A percentile compares a stretch with the other conserved stretches of the same genome.
phyloP scores from a whole-genome alignment of 2,888 invertebrate genomes.

The Xanthorhoe spadicearia region DNA sequence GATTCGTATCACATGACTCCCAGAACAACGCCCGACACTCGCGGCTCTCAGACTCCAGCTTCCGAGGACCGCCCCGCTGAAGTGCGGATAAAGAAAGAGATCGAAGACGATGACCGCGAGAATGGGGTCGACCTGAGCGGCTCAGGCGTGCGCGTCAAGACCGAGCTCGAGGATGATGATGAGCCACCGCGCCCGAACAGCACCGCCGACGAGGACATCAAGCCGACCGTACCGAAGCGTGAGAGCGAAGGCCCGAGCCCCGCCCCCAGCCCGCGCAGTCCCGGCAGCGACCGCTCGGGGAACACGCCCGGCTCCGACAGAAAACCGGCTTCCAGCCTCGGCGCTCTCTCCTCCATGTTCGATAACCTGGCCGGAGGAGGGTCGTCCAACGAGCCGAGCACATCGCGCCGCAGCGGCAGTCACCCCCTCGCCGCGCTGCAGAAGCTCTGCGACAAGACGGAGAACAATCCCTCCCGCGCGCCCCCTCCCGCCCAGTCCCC shows the following conservation, averaged over 20 bases:
- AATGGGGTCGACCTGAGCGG: conserved; percentile 77
- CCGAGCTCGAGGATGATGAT: conserved; percentile 86
- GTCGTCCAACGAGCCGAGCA: conserved; percentile 76
- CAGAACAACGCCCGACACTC: conserved; percentile 88
- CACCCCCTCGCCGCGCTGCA: conserved; percentile 98
- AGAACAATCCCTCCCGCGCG: conserved; percentile 88
- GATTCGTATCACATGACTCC: conserved; percentile 88
- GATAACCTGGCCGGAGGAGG: conserved; percentile 90
- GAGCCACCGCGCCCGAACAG: conserved; percentile 78
- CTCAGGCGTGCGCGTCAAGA: conserved; percentile 85
- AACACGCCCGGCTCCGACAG: conserved; percentile 88
- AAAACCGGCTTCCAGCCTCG: conserved; percentile 88
- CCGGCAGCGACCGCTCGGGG: conserved; percentile 91
- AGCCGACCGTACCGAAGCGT: conserved; percentile 76
- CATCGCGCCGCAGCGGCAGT: conserved; percentile 88
- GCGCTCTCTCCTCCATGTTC: conserved; percentile 95
- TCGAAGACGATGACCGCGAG: conserved; percentile 80
- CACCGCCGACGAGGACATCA: conserved; percentile 70
- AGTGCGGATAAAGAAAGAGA: conserved; percentile 85
- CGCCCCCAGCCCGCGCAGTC: conserved; percentile 88
- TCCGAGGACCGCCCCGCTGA: conserved; percentile 86
- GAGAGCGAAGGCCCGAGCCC: conserved; percentile 84
- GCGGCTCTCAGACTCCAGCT: conserved; percentile 85
- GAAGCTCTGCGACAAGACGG: conserved; percentile 97
- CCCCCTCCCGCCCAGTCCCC: conserved; percentile 82